Evolutionary conservation across 2,888 invertebrate species (phyloP).

Genomic region (Diaphora mendica): DNA sequence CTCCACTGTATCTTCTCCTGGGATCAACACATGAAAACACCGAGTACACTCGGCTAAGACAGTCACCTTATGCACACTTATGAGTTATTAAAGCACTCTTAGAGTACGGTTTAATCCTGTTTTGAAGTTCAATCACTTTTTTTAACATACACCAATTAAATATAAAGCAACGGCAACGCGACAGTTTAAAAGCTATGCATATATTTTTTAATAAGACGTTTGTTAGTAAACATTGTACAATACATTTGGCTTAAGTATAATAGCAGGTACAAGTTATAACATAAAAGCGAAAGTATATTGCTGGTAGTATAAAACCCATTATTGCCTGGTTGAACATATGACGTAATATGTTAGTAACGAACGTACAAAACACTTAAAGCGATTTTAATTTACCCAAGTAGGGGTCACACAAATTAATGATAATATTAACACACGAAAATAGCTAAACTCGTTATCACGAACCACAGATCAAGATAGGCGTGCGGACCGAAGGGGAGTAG

Average conservation of each 20-base stretch:
- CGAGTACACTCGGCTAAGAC: neutral
- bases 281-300: neutral
- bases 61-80: neutral
- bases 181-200: conserved; percentile 2
- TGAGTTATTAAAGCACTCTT: neutral
- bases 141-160: neutral
- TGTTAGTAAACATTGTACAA: conserved; percentile 15
- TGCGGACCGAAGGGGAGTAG: no score
- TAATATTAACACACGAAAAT: neutral
- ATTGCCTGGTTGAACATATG: neutral
- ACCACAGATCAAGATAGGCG: neutral
- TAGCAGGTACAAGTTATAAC: neutral
- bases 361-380: neutral
- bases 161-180: conserved; percentile 5
- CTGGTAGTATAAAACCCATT: neutral
- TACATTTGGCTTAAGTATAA: conserved; percentile 10
- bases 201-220: neutral
- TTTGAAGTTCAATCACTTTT: neutral
- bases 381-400: neutral
- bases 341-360: neutral
- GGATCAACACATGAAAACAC: no score
- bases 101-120: neutral
- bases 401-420: neutral
- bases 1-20: no score
- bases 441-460: neutral